These are phyloP conservation scores for Labia minor DNA, from an alignment of 2,888 invertebrate species.

Conservation along the genomic window DNA sequence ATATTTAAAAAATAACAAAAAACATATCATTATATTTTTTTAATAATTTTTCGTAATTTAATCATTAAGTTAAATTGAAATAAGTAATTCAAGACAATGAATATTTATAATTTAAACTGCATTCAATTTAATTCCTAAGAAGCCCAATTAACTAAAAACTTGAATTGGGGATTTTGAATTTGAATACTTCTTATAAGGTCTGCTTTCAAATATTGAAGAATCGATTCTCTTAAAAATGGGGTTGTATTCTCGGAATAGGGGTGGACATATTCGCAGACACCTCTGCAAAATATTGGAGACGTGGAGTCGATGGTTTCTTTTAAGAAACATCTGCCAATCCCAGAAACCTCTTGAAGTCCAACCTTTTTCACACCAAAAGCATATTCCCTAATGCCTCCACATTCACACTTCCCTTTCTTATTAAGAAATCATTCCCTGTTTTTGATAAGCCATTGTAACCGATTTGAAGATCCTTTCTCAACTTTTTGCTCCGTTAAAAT, in stretches of 20 bases:
- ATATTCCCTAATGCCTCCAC: background rate
- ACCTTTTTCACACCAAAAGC: background rate
- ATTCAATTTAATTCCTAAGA: too few species aligned
- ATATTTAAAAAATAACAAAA: too few species aligned
- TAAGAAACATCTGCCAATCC: constrained; percentile 4
- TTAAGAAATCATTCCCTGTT: background rate
- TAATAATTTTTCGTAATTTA: too few species aligned
- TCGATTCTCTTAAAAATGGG: too few species aligned
- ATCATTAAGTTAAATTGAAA: too few species aligned
- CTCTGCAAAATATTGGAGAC: background rate
- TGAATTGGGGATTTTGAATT: too few species aligned
- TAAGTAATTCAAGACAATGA: too few species aligned
- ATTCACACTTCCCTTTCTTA: background rate
- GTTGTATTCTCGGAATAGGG: background rate
- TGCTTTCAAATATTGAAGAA: too few species aligned
- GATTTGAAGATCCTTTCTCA: background rate
- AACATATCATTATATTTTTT: too few species aligned
- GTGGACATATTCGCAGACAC: background rate
- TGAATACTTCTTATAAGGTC: too few species aligned
- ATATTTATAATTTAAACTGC: too few species aligned
- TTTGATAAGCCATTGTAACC: background rate
- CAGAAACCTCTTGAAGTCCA: background rate
- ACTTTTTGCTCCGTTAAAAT: background rate
- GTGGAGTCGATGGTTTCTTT: background rate
- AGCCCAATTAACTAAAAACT: too few species aligned